Conservation (phyloP, 2,888 invertebrate species). For the Diplolepis rosae region DNA sequence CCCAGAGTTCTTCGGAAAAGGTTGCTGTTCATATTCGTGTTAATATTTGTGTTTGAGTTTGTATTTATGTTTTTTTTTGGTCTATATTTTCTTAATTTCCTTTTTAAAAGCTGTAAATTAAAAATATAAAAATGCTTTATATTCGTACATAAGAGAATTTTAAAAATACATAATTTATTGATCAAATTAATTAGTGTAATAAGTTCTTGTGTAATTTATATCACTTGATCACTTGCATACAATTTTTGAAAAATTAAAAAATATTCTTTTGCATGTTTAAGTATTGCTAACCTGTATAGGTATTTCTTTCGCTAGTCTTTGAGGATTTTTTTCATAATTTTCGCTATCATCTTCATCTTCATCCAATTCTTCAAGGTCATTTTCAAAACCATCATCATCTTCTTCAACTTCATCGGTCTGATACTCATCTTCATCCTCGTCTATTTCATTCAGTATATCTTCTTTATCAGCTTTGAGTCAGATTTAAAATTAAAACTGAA, state of each 20-base stretch:
- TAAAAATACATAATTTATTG: no score
- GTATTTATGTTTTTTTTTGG: neutral
- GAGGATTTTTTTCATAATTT: no score
- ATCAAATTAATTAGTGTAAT: no score
- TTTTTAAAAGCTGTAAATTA: neutral
- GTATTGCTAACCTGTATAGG: no score
- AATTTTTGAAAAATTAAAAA: no score
- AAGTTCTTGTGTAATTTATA: no score
- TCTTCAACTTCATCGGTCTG: neutral
- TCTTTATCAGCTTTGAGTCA: neutral
- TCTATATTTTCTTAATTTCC: neutral
- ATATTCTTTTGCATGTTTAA: no score
- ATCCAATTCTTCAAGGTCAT: neutral
- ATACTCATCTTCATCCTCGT: neutral
- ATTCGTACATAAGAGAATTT: no score
- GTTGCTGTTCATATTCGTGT: neutral
- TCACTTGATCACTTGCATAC: no score
- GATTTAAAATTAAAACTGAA: no score
- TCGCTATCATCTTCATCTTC: neutral
- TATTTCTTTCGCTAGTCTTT: no score
- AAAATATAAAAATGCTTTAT: neutral
- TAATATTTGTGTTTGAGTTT: neutral
- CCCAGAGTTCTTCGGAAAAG: neutral
- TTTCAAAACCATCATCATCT: neutral
- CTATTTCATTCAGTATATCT: neutral